phyloP scores from a whole-genome alignment of 2,888 invertebrate genomes.

The Mimas tiliae region DNA sequence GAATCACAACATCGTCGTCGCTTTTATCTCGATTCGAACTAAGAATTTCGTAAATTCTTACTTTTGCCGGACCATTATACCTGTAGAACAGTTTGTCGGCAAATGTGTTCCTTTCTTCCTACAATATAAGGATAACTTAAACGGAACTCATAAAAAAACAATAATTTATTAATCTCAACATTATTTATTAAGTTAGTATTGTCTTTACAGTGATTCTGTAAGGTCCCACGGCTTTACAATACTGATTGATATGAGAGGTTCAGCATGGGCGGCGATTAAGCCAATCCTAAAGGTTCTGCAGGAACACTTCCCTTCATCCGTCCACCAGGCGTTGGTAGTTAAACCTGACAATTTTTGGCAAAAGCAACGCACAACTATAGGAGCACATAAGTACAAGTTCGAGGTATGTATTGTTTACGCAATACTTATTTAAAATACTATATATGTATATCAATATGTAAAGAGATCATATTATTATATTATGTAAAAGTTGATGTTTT shows the following conservation, averaged over 20 bases:
- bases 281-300: slow-evolving; percentile 98
- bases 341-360: slow-evolving; percentile 99
- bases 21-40: too few species aligned
- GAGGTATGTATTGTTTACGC: slow-evolving; percentile 86
- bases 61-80: too few species aligned
- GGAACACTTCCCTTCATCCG: slow-evolving; percentile 96
- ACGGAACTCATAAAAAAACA: too few species aligned
- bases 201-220: slow-evolving; percentile 91
- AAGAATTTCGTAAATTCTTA: too few species aligned
- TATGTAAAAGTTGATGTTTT: too few species aligned
- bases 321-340: slow-evolving; percentile 98
- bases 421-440: not conserved
- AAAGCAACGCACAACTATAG: slow-evolving; percentile 98
- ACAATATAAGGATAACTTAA: too few species aligned
- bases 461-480: not conserved
- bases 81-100: too few species aligned
- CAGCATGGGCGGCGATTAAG: slow-evolving; percentile 98
- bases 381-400: slow-evolving; percentile 99
- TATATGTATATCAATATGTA: not conserved
- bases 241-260: slow-evolving; percentile 98
- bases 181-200: not conserved
- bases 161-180: not conserved
- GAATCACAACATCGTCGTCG: too few species aligned
- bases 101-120: too few species aligned
- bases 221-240: slow-evolving; percentile 96